Percentiles rank a stretch among this genome's conserved stretches.
Conservation (phyloP, 2,888 invertebrate species). For the Gortyna flavago region DNA sequence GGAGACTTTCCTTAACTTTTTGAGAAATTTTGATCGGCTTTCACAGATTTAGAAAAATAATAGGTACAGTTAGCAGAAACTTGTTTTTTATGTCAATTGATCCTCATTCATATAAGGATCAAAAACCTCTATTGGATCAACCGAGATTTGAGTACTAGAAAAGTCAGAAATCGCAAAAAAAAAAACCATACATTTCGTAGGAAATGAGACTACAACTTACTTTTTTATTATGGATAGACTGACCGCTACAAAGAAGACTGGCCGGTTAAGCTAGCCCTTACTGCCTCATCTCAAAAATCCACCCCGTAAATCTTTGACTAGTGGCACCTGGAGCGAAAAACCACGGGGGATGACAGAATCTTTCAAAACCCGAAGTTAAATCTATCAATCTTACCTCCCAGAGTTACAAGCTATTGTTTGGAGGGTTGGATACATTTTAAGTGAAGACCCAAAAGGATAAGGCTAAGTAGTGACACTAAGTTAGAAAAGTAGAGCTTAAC, state of each 20-base stretch:
- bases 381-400: slow-evolving; percentile 1
- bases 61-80: no score
- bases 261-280: neutral
- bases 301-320: neutral
- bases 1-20: no score
- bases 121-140: neutral
- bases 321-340: neutral
- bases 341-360: neutral
- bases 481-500: neutral
- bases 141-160: neutral
- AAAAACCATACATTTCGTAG: neutral
- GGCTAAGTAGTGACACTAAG: neutral
- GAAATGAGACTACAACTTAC: neutral
- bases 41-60: no score
- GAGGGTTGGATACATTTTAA: neutral
- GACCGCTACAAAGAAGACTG: no score
- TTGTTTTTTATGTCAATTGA: no score
- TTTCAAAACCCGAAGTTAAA: slow-evolving; percentile 7
- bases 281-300: neutral
- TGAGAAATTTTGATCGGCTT: no score
- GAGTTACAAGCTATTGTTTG: neutral
- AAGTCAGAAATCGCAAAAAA: neutral
- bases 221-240: no score
- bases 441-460: neutral
- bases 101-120: neutral